These are phyloP conservation scores for Himalopsyche tibetana DNA, from an alignment of 2,888 invertebrate species.

Conservation along the genomic window DNA sequence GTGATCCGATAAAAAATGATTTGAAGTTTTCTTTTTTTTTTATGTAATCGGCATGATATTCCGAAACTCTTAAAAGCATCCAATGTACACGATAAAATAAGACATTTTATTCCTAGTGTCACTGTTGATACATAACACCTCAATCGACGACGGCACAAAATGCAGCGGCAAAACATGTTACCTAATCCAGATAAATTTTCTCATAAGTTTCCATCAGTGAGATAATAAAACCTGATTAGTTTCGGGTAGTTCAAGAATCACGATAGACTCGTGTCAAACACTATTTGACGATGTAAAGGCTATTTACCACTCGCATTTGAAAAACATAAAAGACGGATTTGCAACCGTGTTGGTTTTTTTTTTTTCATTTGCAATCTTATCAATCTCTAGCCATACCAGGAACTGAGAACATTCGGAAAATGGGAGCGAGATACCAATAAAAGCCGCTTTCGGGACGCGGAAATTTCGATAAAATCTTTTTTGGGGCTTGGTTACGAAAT, in stretches of 20 bases:
- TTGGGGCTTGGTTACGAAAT: neutral
- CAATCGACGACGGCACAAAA: neutral
- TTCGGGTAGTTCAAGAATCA: neutral
- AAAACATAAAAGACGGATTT: slow-evolving; percentile 11
- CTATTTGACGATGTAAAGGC: neutral
- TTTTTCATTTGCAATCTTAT: neutral
- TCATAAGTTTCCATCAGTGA: neutral
- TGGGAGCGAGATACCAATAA: neutral
- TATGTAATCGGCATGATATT: too few relatives aligned
- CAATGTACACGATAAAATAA: too few relatives aligned
- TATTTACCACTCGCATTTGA: slow-evolving; percentile 12
- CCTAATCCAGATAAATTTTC: neutral
- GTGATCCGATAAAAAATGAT: too few relatives aligned
- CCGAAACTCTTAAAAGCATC: too few relatives aligned
- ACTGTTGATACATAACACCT: too few relatives aligned
- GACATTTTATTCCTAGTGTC: too few relatives aligned
- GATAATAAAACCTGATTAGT: slow-evolving; percentile 6
- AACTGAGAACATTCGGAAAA: neutral
- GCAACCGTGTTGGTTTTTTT: neutral
- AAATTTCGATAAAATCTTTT: neutral
- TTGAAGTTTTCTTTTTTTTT: too few relatives aligned
- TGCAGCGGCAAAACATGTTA: neutral
- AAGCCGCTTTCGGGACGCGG: neutral
- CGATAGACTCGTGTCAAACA: slow-evolving; percentile 14
- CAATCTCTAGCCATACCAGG: neutral